phyloP scores from a whole-genome alignment of 2,113 vertebrate species.

The Indicator indicator region DNA sequence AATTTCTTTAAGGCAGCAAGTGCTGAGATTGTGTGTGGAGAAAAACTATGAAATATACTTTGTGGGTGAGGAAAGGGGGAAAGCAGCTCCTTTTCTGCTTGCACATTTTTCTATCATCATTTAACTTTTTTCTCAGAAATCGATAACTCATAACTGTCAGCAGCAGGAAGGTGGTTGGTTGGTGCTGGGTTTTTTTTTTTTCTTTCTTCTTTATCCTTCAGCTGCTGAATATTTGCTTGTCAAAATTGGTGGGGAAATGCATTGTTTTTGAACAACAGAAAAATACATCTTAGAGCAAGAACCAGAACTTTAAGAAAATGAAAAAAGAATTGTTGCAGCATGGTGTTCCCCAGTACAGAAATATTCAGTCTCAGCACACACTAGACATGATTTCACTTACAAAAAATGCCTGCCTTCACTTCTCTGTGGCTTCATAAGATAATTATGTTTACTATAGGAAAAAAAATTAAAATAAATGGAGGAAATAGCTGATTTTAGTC shows the following conservation, averaged over 20 bases:
- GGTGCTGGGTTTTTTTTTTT: not conserved
- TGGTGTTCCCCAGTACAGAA: not conserved
- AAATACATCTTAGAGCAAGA: not conserved
- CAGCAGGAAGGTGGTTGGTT: not conserved
- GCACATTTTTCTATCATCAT: not conserved
- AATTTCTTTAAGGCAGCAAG: not conserved
- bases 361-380: not conserved
- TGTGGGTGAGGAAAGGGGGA: not conserved
- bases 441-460: not conserved
- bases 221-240: constrained; percentile 29
- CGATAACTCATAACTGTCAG: constrained; percentile 9
- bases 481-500: not conserved
- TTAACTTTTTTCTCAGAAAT: constrained; percentile 20
- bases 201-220: not conserved
- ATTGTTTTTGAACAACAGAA: not conserved
- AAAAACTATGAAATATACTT: not conserved
- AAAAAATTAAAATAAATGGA: not conserved
- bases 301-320: not conserved
- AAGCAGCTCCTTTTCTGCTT: not conserved
- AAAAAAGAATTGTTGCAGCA: not conserved
- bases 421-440: not conserved
- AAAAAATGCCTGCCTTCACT: not conserved
- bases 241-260: not conserved
- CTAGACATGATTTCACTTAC: not conserved
- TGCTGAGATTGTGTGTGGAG: not conserved